These are phyloP conservation scores for Phaethon lepturus DNA, from an alignment of 2,113 vertebrate genomes.

Conservation along the genomic window DNA sequence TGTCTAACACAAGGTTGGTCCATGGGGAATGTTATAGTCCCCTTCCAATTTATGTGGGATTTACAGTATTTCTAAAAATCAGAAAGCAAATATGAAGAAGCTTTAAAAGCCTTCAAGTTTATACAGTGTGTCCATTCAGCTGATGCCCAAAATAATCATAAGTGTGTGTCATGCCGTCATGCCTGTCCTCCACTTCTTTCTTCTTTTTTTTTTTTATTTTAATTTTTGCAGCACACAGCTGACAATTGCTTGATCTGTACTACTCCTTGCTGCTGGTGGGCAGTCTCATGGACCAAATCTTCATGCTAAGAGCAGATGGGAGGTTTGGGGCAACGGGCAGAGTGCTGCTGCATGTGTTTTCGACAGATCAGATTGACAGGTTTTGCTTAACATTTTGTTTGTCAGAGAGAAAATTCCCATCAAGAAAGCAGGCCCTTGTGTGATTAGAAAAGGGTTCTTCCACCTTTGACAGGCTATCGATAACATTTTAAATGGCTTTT, in stretches of 20 bases:
- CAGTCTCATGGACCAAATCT: constrained; percentile 71
- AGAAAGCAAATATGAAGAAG: not conserved
- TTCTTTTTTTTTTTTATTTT: not conserved
- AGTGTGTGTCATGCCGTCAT: not conserved
- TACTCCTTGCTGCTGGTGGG: constrained; percentile 64
- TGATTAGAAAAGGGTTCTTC: constrained; percentile 78
- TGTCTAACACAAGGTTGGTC: not conserved
- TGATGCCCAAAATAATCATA: not conserved
- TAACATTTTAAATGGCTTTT: constrained; percentile 82
- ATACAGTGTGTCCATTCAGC: not conserved
- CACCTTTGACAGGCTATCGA: constrained; percentile 72
- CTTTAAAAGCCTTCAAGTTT: not conserved
- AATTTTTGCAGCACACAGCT: not conserved
- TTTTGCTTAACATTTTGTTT: constrained; percentile 50
- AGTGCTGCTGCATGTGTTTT: constrained; percentile 74
- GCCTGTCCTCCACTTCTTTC: too few species aligned
- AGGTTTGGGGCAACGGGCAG: constrained; percentile 44
- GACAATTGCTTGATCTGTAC: not conserved
- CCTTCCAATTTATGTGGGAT: not conserved
- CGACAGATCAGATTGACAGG: constrained; percentile 60
- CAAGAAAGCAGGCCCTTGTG: constrained; percentile 58
- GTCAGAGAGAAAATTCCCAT: not conserved
- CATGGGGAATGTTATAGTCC: not conserved
- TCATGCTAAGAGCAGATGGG: constrained; percentile 78
- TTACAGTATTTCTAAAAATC: not conserved